A percentile compares a stretch with the other conserved stretches of the same genome.
Evolutionary conservation across 2,113 vertebrate species (phyloP).

Genomic region (Pteruthius melanotis): DNA sequence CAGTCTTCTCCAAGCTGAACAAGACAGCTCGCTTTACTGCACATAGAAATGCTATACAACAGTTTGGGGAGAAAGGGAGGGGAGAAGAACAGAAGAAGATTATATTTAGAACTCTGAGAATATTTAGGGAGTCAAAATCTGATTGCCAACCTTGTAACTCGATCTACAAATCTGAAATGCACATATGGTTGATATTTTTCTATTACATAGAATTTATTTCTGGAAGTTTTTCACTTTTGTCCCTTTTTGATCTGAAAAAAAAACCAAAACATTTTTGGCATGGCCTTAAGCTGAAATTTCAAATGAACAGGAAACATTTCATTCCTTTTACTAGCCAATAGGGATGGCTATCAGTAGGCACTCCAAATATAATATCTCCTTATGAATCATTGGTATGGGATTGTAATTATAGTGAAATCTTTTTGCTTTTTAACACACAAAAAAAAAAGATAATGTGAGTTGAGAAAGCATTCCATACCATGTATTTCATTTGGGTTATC

Average conservation of each 20-base stretch:
- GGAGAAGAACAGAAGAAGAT: not conserved
- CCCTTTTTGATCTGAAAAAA: constrained; percentile 6
- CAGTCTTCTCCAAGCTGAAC: not conserved
- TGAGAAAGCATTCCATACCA: not conserved
- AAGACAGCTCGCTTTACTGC: not conserved
- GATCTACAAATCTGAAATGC: constrained; percentile 15
- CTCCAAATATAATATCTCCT: not conserved
- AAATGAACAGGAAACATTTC: not conserved
- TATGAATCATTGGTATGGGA: not conserved
- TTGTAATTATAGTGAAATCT: not conserved
- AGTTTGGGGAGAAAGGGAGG: not conserved
- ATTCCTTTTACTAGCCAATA: not conserved
- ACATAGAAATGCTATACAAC: not conserved
- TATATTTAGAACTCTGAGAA: constrained; percentile 2
- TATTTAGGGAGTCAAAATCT: constrained; percentile 34
- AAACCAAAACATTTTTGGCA: not conserved
- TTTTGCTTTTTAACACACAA: not conserved
- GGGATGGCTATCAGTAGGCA: not conserved
- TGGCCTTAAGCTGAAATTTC: not conserved
- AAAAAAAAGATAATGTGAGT: not conserved
- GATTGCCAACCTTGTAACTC: constrained; percentile 21
- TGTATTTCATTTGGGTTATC: not conserved
- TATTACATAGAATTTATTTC: constrained; percentile 14
- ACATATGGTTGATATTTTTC: constrained; percentile 19
- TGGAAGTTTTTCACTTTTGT: constrained; percentile 27